These are phyloP conservation scores for Varanus komodoensis DNA, from an alignment of 2,113 vertebrate species.

Conservation along the genomic window DNA sequence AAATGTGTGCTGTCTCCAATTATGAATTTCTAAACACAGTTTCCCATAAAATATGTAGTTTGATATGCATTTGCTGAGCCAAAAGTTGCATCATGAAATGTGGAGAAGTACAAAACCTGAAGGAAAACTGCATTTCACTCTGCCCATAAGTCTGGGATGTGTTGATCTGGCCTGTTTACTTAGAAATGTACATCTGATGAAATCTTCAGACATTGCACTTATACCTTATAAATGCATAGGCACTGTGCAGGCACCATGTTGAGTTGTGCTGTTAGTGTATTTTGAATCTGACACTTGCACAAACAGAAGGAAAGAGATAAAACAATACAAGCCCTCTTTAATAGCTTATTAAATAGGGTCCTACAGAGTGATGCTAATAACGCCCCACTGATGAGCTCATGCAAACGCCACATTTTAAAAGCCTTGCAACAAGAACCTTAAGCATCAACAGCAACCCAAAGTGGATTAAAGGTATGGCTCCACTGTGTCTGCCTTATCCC, in stretches of 20 bases:
- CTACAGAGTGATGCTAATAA: slow-evolving; percentile 25
- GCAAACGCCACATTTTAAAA: slow-evolving; percentile 19
- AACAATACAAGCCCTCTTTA: slow-evolving; percentile 7
- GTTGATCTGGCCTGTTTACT: background rate
- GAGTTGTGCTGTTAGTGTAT: background rate
- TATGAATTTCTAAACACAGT: too few relatives aligned
- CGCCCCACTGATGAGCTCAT: slow-evolving; percentile 24
- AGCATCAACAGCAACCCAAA: slow-evolving; percentile 9
- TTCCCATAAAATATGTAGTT: too few relatives aligned
- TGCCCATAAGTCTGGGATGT: too few relatives aligned
- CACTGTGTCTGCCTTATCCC: slow-evolving; percentile 33
- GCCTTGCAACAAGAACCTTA: slow-evolving; percentile 1
- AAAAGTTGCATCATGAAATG: too few relatives aligned
- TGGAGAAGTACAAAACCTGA: too few relatives aligned
- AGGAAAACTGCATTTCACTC: too few relatives aligned
- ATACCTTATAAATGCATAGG: background rate
- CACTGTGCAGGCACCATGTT: background rate
- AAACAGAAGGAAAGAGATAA: slow-evolving; percentile 21
- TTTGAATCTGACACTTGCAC: slow-evolving; percentile 18
- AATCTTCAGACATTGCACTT: background rate
- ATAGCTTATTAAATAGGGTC: slow-evolving; percentile 25
- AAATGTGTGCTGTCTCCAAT: too few relatives aligned
- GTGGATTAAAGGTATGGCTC: slow-evolving; percentile 27
- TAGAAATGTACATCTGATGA: background rate
- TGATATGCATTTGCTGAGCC: too few relatives aligned